phyloP scores from a whole-genome alignment of 2,888 invertebrate genomes.

The Lutraria lutraria region DNA sequence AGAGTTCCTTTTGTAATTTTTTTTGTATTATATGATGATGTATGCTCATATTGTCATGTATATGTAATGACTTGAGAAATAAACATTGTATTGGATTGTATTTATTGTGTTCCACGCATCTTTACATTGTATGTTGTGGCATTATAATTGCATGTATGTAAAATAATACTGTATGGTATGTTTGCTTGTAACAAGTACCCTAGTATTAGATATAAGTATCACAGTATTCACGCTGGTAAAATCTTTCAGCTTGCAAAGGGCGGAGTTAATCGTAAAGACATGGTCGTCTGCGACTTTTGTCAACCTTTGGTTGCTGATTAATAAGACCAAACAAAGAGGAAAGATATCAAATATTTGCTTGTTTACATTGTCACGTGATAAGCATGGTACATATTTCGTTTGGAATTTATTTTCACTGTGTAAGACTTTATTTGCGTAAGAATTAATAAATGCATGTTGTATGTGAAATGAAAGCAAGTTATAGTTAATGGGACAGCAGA shows the following conservation, averaged over 20 bases:
- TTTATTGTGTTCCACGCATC: no score
- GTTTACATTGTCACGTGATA: not conserved
- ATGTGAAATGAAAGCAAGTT: not conserved
- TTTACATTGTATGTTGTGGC: no score
- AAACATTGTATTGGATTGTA: no score
- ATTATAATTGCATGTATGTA: no score
- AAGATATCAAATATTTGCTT: not conserved
- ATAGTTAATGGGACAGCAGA: not conserved
- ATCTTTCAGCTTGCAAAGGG: not conserved
- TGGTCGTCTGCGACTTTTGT: conserved; percentile 12
- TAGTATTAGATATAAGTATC: not conserved
- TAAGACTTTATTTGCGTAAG: not conserved
- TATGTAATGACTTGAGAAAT: no score
- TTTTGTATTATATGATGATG: no score
- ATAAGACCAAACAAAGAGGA: not conserved
- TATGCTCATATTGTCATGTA: no score
- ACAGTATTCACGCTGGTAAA: not conserved
- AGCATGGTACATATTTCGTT: not conserved
- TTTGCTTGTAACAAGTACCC: no score
- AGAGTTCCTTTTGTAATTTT: no score
- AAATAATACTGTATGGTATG: no score
- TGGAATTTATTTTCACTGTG: not conserved
- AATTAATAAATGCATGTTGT: not conserved
- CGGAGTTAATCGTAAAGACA: not conserved
- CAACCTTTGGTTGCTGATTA: not conserved